Base-by-base conservation (phyloP, 2,797 vertebrate species). In the Urocyon cinereoargenteus region DNA sequence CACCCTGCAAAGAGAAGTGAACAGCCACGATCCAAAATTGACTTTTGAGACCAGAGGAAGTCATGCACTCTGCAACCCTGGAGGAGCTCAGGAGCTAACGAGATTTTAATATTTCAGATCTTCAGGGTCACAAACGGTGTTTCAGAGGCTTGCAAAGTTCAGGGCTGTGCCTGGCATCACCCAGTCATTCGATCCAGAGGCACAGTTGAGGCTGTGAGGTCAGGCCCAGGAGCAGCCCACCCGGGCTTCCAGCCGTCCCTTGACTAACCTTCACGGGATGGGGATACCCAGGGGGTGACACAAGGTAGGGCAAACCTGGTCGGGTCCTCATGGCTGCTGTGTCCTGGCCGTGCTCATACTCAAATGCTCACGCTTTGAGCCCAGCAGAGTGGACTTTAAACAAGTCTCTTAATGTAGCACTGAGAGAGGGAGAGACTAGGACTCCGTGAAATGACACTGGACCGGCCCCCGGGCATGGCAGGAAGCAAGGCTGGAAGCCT, bases 81-180 rank as follows among this genome's bases (percentile, higher is more conserved):
- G 68, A 87, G 45, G 73, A 55, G 34, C 36, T 83, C 79, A 57
- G 79, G 24, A 34, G 28, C 68, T 78, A 70, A 89, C 0, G 21
- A 82, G 84, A 81, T 73, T 83, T 90, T 75, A 94, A 34, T 78
- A 84, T 84, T 94, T 75, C 57, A 70, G 89, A 79, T 70, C 82
- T 94, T 57, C 94, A 16, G 10, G 36, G 68, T 73, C 26, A 45
- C 4, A 82, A 49, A 89, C 24, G 26, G 16, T 36, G 22, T 82
- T 49, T 40, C 19, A n/a, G 55, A 51, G 70, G 36, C 9, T 83
- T 77, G 45, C 22, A 3, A 15, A 66, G 19, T 40, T 55, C 49
- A 26, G 12, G 16, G 62, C 31, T 40, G 3, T 3, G 18, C 1
- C 0, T 13, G 16, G 14, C 40, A 3, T 13, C 16, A 40, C 14